Evolutionary conservation across 2,113 vertebrate genomes (phyloP).

Genomic region (Alosa alosa): DNA sequence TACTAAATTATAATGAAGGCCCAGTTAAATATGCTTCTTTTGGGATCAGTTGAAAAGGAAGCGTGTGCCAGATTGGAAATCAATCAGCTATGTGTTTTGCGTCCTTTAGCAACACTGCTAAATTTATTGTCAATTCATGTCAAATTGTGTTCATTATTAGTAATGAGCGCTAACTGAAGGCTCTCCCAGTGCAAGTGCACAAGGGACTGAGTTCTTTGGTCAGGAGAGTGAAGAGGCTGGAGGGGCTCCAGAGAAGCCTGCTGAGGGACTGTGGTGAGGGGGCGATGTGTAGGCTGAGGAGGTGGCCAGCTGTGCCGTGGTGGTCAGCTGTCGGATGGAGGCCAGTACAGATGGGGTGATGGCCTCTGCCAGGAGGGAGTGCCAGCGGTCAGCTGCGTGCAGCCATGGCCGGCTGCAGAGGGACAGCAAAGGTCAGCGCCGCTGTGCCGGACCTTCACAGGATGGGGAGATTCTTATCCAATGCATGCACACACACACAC

Average conservation of each 20-base stretch:
- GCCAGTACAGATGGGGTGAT: too few species aligned
- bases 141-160: background rate
- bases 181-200: background rate
- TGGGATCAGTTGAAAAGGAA: background rate
- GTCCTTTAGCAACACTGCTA: background rate
- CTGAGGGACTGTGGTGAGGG: background rate
- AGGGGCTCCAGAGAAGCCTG: background rate
- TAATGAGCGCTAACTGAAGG: background rate
- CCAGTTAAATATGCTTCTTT: background rate
- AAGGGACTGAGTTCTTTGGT: background rate
- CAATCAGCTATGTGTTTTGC: background rate
- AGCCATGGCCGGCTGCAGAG: background rate
- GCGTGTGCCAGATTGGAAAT: conserved; percentile 1
- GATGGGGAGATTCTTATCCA: background rate
- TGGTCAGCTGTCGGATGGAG: background rate
- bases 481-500: background rate
- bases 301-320: too few species aligned
- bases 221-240: background rate
- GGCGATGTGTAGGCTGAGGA: background rate
- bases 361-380: background rate
- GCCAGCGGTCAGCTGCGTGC: background rate
- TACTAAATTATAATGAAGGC: background rate
- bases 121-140: background rate
- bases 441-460: background rate
- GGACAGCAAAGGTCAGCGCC: background rate